A percentile compares a stretch with the other conserved stretches of the same genome.
phyloP scores from a whole-genome alignment of 2,113 vertebrate species.

The Phoenicopterus ruber region DNA sequence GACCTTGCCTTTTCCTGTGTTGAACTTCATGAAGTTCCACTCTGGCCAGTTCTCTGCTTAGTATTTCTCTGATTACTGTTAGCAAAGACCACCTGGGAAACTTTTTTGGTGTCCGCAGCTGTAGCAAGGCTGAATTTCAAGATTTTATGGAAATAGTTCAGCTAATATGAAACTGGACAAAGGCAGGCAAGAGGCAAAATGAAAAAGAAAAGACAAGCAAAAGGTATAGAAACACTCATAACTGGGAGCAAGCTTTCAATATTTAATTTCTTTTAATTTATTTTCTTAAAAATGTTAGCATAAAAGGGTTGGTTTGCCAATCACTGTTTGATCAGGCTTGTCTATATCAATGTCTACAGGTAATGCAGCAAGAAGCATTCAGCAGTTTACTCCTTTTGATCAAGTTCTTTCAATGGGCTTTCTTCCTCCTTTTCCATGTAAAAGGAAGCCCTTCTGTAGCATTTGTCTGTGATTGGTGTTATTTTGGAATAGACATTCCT shows the following conservation, averaged over 20 bases:
- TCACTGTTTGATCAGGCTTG: background rate
- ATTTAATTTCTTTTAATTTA: background rate
- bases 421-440: background rate
- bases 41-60: background rate
- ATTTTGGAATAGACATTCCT: background rate
- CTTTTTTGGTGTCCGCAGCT: background rate
- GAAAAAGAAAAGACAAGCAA: background rate
- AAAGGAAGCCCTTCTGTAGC: background rate
- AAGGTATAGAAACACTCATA: background rate
- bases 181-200: background rate
- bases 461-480: background rate
- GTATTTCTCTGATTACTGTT: background rate
- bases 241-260: background rate
- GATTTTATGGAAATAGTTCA: background rate
- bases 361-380: background rate
- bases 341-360: background rate
- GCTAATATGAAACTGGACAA: background rate
- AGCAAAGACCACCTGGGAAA: background rate
- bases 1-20: background rate
- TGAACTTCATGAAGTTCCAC: background rate
- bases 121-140: background rate
- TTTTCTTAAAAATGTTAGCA: background rate
- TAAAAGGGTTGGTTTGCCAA: background rate
- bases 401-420: background rate
- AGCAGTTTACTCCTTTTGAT: background rate